Evolutionary conservation across 2,888 invertebrate genomes (phyloP).

Genomic region (Thecophora atra): DNA sequence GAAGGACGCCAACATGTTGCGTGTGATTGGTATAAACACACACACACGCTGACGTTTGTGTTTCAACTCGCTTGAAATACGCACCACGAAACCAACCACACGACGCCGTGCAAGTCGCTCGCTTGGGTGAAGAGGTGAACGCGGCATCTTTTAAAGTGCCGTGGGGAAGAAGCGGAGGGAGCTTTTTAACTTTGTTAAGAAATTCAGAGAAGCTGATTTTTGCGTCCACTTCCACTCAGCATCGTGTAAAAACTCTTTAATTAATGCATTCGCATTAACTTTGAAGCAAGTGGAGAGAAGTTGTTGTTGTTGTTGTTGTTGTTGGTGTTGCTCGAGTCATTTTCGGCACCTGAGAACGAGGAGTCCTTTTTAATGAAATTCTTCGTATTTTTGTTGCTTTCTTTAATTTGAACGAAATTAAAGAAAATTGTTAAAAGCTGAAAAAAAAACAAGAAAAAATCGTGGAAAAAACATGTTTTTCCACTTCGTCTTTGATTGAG

Average conservation of each 20-base stretch:
- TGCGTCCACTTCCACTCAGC: background rate
- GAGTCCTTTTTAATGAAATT: background rate
- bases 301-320: background rate
- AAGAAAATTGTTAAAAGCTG: no score
- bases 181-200: conserved; percentile 21
- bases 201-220: conserved; percentile 3
- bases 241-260: background rate
- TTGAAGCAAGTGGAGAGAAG: background rate
- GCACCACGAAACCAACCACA: background rate
- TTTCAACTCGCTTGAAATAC: no score
- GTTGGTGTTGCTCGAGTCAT: background rate
- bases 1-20: conserved; percentile 34
- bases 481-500: no score
- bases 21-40: conserved; percentile 13
- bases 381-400: no score
- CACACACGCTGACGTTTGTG: background rate
- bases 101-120: background rate
- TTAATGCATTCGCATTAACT: conserved; percentile 26
- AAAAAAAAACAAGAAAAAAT: no score
- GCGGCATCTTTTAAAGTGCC: background rate
- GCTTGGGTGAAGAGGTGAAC: background rate
- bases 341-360: background rate
- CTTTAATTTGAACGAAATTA: no score
- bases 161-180: background rate
- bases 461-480: no score